Base-by-base conservation (phyloP, 2,113 vertebrate genomes). In the Chaetodon auriga region DNA sequence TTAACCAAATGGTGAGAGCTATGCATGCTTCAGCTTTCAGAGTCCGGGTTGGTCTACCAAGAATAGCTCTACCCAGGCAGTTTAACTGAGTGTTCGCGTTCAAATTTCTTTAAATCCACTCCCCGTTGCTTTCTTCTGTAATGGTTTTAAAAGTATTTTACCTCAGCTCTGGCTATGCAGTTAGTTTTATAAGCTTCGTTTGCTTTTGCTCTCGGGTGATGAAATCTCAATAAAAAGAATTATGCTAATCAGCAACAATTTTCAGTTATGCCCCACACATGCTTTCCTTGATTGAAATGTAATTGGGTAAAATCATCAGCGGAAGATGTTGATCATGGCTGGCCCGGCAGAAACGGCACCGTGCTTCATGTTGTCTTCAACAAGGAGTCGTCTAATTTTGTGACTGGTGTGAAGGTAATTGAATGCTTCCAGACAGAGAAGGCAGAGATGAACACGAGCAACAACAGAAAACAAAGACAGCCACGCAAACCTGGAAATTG, bases 11-110 rank as follows among this genome's bases (percentile, higher is more conserved):
- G 70, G 66, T 82, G 68, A 89, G 85, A 30, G 49, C 49, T 25
- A 2, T 79, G 90, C 86, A 82, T 53, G 68, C 79, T 83, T 25
- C 49, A 82, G 78, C 60, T 25, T 81, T 78, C 45, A 65, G 51
- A 21, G 41, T 62, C 53, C 36, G 36, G 57, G 57, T 84, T 80
- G 49, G 71, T 75, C 66, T n/a, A 71, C 61, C 82, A 72, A 84
- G 83, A 91, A 87, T 88, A 88, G 74, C 82, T 80, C 55, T 78
- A 23, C 92, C 85, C 92, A 79, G 62, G 86, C 83, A 93, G 78
- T 79, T 93, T 86, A 38, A 78, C 21, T 80, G 60, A 84, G 73
- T 35, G 8, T 38, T 41, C 43, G 75, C 64, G 82, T 81, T 84
- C 65, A 75, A 76, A 57, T 80, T 68, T 72, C 60, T 87, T 80